Conservation (phyloP, 2,797 vertebrate genomes). For the Phoeniculus purpureus region DNA sequence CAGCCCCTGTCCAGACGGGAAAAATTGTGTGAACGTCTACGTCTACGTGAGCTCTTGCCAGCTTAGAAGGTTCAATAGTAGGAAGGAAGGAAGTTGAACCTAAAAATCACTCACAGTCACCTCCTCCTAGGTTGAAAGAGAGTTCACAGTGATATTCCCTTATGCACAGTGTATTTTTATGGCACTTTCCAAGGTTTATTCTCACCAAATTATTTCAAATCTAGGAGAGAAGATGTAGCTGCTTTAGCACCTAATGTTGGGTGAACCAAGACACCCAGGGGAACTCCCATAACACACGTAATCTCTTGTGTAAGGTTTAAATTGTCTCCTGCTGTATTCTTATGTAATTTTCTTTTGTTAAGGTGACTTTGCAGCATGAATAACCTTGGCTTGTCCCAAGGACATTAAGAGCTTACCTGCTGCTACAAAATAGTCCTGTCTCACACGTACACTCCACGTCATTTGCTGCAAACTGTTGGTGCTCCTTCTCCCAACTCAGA, state of each 20-base stretch:
- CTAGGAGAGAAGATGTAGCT: neutral
- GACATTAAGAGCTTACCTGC: neutral
- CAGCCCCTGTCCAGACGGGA: neutral
- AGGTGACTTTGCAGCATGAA: neutral
- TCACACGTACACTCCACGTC: neutral
- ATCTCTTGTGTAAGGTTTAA: neutral
- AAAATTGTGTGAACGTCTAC: neutral
- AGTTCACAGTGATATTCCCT: neutral
- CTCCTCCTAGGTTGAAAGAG: neutral
- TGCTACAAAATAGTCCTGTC: neutral
- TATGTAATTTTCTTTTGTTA: neutral
- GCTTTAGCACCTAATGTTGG: neutral
- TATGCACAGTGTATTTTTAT: neutral
- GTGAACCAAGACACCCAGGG: neutral
- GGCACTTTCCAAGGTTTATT: neutral
- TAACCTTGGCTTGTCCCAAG: constrained; percentile 24
- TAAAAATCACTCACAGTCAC: neutral
- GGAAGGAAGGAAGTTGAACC: neutral
- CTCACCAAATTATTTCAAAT: neutral
- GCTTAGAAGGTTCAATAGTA: neutral
- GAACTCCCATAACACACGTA: neutral
- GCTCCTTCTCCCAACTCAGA: neutral
- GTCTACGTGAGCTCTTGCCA: neutral
- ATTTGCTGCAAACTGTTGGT: neutral
- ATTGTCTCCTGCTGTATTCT: neutral